Base-by-base conservation (phyloP, 2,113 vertebrate species). In the Mirounga angustirostris region DNA sequence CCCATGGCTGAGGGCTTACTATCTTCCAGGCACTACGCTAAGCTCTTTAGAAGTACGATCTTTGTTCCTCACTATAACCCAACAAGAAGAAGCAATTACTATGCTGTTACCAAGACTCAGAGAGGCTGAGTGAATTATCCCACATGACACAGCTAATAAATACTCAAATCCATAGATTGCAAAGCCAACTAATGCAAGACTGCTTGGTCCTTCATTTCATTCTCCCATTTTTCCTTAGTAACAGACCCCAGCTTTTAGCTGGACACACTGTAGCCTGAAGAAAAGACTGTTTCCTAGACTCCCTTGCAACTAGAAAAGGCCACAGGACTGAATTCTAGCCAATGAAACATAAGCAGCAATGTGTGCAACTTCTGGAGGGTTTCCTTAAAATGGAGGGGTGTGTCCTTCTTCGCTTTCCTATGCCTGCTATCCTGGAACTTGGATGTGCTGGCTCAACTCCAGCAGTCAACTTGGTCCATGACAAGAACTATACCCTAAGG, bases 111-210 rank as follows among this genome's bases (percentile, higher is more conserved):
- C 16, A 96, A 88, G 69, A 69, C 11, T 87, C 67, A 76, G 52
- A 92, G 28, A 88, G 15, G 46, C n/a, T 36, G 30, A 50, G 1
- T 84, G 19, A 96, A 95, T 65, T 76, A 71, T 19, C 52, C 74
- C 87, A 82, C 24, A 96, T 4, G 21, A 82, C 74, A 93, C 9
- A 84, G 26, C 18, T 46, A 88, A 15, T 15, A 89, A 40, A 50
- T 30, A 36, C 36, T 88, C 80, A 94, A 79, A 80, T 3, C 4
- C 92, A 88, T 0, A 80, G 79, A 74, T 7, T 91, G 52, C 28
- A 88, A 95, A 85, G 81, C 43, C 82, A 82, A 91, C 14, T 92
- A 59, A 52, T 82, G 18, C 65, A 86, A 92, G 69, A 43, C 12
- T 54, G 30, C 46, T 50, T 65, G n/a, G 46, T 78, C 52, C 5